These are phyloP conservation scores for Hemithea aestivaria DNA, from an alignment of 2,888 invertebrate species.

Conservation along the genomic window DNA sequence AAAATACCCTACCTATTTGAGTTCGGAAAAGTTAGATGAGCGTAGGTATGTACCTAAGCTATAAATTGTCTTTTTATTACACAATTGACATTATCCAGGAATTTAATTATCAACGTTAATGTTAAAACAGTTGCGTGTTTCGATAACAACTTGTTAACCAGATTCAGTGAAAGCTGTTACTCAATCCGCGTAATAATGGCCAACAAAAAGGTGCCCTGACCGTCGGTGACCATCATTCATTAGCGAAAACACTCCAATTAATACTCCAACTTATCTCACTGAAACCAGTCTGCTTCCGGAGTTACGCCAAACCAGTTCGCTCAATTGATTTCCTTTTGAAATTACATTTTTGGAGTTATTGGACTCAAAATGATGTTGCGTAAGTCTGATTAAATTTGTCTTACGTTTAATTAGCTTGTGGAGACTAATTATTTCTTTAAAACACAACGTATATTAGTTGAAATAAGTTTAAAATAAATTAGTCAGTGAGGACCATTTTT, in stretches of 20 bases:
- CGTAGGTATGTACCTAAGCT: too few relatives aligned
- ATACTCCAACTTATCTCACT: slow-evolving; percentile 50
- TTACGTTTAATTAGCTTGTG: too few relatives aligned
- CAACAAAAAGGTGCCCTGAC: slow-evolving; percentile 45
- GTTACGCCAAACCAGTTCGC: slow-evolving; percentile 65
- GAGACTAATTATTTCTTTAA: too few relatives aligned
- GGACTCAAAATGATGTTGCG: slow-evolving; percentile 13
- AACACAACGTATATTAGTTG: too few relatives aligned
- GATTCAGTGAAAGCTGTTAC: slow-evolving; percentile 69
- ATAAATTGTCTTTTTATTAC: too few relatives aligned
- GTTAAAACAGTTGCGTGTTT: slow-evolving; percentile 63
- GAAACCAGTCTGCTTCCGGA: slow-evolving; percentile 74
- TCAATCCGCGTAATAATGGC: slow-evolving; percentile 56
- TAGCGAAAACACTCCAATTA: slow-evolving; percentile 66
- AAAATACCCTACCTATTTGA: too few relatives aligned
- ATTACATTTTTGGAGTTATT: slow-evolving; percentile 31
- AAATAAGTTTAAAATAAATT: too few relatives aligned
- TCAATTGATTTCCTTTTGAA: slow-evolving; percentile 51
- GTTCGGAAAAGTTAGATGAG: too few relatives aligned
- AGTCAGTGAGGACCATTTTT: too few relatives aligned
- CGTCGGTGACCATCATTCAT: slow-evolving; percentile 49
- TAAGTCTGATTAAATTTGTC: slow-evolving; percentile 9
- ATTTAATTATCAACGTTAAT: too few relatives aligned
- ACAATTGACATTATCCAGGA: too few relatives aligned
- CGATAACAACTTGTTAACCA: slow-evolving; percentile 50